Evolutionary conservation across 2,797 vertebrate species (phyloP).

Genomic region (Tokudaia tokunoshimensis): DNA sequence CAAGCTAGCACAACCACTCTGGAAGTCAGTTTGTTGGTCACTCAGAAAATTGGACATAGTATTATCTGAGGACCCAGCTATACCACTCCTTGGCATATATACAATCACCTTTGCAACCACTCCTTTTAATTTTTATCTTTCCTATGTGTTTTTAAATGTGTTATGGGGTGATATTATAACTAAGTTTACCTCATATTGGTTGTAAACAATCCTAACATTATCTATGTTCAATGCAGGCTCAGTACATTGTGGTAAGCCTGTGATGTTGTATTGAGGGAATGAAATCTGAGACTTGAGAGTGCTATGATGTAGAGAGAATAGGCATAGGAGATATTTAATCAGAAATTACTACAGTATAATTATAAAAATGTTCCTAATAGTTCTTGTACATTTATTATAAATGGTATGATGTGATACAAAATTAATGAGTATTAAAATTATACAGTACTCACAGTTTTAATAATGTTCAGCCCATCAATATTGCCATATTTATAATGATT

Average conservation of each 20-base stretch:
- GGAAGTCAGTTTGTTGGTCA: no score
- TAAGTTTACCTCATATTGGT: neutral
- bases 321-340: neutral
- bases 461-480: neutral
- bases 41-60: no score
- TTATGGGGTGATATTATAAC: neutral
- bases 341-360: neutral
- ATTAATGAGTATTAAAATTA: constrained; percentile 64
- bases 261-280: neutral
- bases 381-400: neutral
- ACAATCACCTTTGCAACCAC: neutral
- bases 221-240: neutral
- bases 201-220: neutral
- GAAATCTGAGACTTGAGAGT: neutral
- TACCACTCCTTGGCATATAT: no score
- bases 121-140: neutral
- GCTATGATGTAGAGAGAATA: rapidly evolving
- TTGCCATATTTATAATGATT: constrained; percentile 69
- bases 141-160: neutral
- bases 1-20: no score
- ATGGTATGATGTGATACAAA: neutral
- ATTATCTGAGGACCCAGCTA: no score
- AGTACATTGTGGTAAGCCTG: neutral
- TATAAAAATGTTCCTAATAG: neutral
- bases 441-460: constrained; percentile 58